A percentile compares a stretch with the other conserved stretches of the same genome.
These are phyloP conservation scores for Stichopus horrens DNA, from an alignment of 53 echinoderm and acorn worm genomes.

Conservation along the genomic window DNA sequence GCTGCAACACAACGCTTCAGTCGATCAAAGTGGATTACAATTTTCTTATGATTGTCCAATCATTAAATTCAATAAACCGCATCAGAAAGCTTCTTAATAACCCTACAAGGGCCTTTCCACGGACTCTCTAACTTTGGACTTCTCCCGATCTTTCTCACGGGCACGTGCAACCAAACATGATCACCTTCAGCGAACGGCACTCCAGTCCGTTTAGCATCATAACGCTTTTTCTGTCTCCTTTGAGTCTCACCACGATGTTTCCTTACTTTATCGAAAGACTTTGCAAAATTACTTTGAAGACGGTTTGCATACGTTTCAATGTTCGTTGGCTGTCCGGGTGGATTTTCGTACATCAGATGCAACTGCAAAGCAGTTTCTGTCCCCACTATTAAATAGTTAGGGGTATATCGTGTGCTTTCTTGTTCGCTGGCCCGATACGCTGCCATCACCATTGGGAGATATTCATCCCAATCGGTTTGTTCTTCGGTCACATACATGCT, in stretches of 20 bases:
- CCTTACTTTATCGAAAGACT: background rate
- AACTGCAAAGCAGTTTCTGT: conserved; percentile 13
- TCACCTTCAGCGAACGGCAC: background rate
- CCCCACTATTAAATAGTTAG: conserved; percentile 32
- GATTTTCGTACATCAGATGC: background rate
- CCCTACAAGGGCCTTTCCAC: no score
- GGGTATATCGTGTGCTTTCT: conserved; percentile 31
- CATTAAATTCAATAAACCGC: no score
- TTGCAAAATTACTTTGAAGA: background rate
- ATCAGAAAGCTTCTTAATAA: no score
- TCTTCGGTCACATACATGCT: background rate
- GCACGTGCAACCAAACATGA: background rate
- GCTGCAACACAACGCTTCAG: no score
- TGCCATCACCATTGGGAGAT: conserved; percentile 20
- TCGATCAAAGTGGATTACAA: no score
- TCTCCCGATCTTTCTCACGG: background rate
- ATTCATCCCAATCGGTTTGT: conserved; percentile 44
- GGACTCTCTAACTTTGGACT: no score
- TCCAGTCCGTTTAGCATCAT: background rate
- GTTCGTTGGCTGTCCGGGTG: no score
- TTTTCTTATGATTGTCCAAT: no score
- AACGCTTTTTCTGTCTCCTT: background rate
- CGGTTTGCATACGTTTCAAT: no score
- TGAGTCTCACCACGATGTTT: background rate
- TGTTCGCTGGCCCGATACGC: conserved; percentile 26